Evolutionary conservation across 2,797 vertebrate genomes (phyloP).

Genomic region (Tapirus indicus): DNA sequence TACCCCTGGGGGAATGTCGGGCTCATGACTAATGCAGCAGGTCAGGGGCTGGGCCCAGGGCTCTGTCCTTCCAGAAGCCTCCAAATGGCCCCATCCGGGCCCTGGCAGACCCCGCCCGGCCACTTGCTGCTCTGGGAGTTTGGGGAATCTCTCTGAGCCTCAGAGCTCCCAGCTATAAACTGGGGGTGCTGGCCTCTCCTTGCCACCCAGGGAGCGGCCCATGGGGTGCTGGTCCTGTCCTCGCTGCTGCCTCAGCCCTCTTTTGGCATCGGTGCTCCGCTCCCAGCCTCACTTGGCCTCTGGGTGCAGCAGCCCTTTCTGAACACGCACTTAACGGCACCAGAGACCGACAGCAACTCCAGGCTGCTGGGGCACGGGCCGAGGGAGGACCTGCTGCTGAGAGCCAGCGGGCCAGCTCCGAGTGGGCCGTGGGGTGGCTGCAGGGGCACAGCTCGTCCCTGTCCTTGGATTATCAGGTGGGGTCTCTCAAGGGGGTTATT

Average conservation of each 20-base stretch:
- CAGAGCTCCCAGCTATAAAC: background rate
- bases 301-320: background rate
- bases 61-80: background rate
- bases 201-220: rapidly evolving
- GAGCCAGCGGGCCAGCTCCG: background rate
- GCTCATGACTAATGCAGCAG: slow-evolving; percentile 43
- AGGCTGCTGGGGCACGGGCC: background rate
- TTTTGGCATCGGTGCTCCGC: rapidly evolving
- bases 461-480: background rate
- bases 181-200: background rate
- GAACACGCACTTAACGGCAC: background rate
- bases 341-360: background rate
- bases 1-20: background rate
- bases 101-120: background rate
- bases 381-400: background rate
- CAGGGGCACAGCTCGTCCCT: background rate
- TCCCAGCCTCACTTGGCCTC: rapidly evolving
- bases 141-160: background rate
- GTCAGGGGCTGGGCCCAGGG: rapidly evolving
- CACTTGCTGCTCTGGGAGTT: background rate
- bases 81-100: rapidly evolving
- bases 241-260: rapidly evolving
- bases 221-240: rapidly evolving
- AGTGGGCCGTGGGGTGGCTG: background rate
- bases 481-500: background rate